Base-by-base conservation (phyloP, 1,140 invertebrate genomes). In the Eupristina koningsbergeri region DNA sequence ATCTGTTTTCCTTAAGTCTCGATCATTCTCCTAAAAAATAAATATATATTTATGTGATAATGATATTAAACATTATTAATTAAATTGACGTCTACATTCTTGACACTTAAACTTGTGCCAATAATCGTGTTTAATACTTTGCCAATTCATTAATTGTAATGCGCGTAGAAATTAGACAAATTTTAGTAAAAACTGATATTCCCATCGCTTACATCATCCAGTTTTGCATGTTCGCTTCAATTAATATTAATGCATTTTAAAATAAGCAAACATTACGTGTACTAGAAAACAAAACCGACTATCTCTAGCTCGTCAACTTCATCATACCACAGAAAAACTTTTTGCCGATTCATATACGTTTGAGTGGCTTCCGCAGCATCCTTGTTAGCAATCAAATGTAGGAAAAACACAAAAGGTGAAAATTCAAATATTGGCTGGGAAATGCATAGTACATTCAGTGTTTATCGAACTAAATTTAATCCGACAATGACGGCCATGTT, bases 401-500 rank as follows among this genome's bases (percentile, higher is more conserved):
- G 6, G 8, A 19, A 0, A 67, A 67, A 19, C 19, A 67, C 29
- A n/a, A 75, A n/a, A 58, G 50, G 31, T 34, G 9, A 76, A 76
- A 76, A 76, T 76, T 3, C 69, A 53, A 73, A 71, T 71, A 74
- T 81, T 81, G 80, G 69, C 80, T 53, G 39, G 69, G 19, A 41
- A 45, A 39, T 47, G 75, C 80, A 78, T 67, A 75, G 78, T 34
- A 78, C 83, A 84, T 84, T 80, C 80, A 84, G 83, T 69, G 39
- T 80, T 67, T 50, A 64, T 63, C 61, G 15, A 34, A 79, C 78
- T 84, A 84, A 84, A 67, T 80, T 84, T 84, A 80, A 71, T 67
- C n/a, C 26, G 77, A 67, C 64, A 67, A 75, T 84, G 64, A 17
- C 31, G 61, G 13, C 26, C 13, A 29, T 50, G 34, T 75, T 50